phyloP scores from a whole-genome alignment of 2,888 invertebrate species.

The Steromphala cineraria region DNA sequence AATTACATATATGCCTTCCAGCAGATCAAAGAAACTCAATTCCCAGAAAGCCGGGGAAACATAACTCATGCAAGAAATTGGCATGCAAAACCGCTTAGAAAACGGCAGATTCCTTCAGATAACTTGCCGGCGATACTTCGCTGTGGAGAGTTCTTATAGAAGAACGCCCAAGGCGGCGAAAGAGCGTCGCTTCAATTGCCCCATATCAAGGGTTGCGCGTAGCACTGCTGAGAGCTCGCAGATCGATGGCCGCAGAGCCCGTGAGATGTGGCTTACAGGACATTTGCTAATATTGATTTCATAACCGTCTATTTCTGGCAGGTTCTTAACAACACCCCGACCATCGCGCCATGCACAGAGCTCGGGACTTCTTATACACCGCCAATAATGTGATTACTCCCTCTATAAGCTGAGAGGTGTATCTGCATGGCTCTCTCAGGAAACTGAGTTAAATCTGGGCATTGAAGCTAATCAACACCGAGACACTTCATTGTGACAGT shows the following conservation, averaged over 20 bases:
- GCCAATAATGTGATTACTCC: not conserved
- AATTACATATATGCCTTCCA: not conserved
- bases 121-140: not conserved
- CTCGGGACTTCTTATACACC: too few relatives aligned
- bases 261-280: not conserved
- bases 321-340: not conserved
- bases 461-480: not conserved
- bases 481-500: not conserved
- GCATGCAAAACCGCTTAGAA: not conserved
- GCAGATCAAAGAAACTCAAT: not conserved
- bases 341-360: not conserved
- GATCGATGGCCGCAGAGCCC: not conserved
- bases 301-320: not conserved
- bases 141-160: not conserved
- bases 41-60: not conserved
- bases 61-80: not conserved
- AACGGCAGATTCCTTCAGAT: not conserved
- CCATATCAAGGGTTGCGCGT: not conserved
- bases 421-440: not conserved
- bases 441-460: not conserved
- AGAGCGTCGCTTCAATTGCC: conserved; percentile 4
- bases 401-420: not conserved
- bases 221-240: not conserved
- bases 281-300: conserved; percentile 5
- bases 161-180: conserved; percentile 2